phyloP scores from a whole-genome alignment of 2,797 vertebrate genomes.

The Sebastes vulpes region DNA sequence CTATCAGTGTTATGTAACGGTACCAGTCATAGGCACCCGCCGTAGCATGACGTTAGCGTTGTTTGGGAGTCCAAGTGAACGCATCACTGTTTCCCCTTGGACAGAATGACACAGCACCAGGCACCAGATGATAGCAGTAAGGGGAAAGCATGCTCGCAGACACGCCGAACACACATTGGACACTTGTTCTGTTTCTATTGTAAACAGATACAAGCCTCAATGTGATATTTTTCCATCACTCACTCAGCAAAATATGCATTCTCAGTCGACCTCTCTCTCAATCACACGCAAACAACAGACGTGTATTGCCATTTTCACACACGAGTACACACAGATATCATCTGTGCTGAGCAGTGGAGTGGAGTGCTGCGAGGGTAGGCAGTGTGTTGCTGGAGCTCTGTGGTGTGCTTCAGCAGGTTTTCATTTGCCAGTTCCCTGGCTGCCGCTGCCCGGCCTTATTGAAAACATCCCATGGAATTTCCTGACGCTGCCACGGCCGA shows the following conservation, averaged over 20 bases:
- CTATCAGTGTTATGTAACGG: constrained; percentile 55
- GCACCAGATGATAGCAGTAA: constrained; percentile 49
- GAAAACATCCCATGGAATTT: constrained; percentile 89
- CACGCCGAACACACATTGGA: constrained; percentile 17
- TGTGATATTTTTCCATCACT: constrained; percentile 19
- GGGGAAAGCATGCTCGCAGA: constrained; percentile 22
- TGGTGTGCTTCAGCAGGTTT: constrained; percentile 81
- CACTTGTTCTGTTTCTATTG: constrained; percentile 48
- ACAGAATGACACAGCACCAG: constrained; percentile 44
- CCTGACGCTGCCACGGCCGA: constrained; percentile 77
- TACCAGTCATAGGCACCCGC: constrained; percentile 32
- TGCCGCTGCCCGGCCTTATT: constrained; percentile 78
- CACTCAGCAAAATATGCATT: constrained; percentile 8
- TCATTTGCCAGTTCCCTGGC: constrained; percentile 80
- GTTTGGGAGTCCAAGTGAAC: constrained; percentile 40
- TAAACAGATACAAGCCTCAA: constrained; percentile 41
- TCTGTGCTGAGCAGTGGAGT: constrained; percentile 25
- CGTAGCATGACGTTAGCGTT: constrained; percentile 35
- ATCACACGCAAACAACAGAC: constrained; percentile 31
- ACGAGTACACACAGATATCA: constrained; percentile 24
- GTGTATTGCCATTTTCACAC: constrained; percentile 17
- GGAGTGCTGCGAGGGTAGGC: constrained; percentile 17
- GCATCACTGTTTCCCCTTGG: constrained; percentile 59
- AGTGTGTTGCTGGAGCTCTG: constrained; percentile 47
- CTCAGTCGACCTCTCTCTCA: not conserved